phyloP scores from a whole-genome alignment of 2,797 vertebrate species.

The Liasis olivaceus region DNA sequence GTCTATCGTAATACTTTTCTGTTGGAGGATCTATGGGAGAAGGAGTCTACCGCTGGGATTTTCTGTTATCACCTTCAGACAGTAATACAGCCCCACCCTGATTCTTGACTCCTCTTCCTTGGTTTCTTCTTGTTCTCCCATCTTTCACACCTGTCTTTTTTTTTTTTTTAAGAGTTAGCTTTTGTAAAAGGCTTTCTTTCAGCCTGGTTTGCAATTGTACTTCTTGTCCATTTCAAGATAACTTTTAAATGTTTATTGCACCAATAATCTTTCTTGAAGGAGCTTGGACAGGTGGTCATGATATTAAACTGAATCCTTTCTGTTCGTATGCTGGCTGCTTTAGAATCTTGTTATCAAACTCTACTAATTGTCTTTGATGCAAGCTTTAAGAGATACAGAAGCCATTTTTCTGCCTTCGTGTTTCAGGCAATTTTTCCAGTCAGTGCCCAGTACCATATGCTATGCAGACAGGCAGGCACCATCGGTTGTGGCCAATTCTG shows the following conservation, averaged over 20 bases:
- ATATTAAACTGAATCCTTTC: not conserved
- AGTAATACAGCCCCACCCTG: not conserved
- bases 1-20: not conserved
- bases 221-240: not conserved
- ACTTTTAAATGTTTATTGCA: not conserved
- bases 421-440: not conserved
- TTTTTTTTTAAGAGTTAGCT: not conserved
- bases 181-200: not conserved
- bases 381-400: not conserved
- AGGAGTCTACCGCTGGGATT: not conserved
- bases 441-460: not conserved
- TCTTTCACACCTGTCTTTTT: not conserved
- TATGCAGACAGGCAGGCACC: not conserved
- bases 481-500: not conserved
- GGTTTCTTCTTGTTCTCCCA: not conserved
- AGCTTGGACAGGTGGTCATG: not conserved
- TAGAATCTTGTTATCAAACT: not conserved
- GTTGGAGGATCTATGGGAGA: not conserved
- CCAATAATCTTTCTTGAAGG: not conserved
- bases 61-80: not conserved
- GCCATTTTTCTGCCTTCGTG: not conserved
- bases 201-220: not conserved
- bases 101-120: not conserved
- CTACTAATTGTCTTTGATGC: not conserved
- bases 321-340: not conserved